Evolutionary conservation across 2,797 vertebrate species (phyloP).

Genomic region (Onychomys torridus): DNA sequence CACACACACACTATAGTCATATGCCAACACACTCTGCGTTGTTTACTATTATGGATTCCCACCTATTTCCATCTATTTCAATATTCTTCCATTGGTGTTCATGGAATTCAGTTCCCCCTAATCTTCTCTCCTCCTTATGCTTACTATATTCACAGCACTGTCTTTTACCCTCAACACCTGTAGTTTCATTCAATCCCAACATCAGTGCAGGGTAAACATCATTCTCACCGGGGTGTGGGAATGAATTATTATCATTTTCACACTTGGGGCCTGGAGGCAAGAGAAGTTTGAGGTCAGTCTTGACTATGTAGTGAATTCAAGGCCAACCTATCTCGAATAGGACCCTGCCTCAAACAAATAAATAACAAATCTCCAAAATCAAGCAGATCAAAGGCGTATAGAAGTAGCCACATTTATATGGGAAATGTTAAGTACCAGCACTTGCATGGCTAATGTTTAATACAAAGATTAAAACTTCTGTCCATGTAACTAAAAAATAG

Average conservation of each 20-base stretch:
- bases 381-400: not conserved
- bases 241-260: not conserved
- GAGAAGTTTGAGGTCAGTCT: not conserved
- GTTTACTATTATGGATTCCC: not conserved
- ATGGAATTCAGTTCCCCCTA: not conserved
- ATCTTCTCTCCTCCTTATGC: not conserved
- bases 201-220: constrained; percentile 1
- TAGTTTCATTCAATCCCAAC: not conserved
- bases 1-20: not conserved
- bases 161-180: not conserved
- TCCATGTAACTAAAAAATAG: not conserved
- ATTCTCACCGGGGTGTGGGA: not conserved
- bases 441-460: constrained; percentile 14
- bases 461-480: not conserved
- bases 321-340: not conserved
- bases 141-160: not conserved
- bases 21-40: not conserved
- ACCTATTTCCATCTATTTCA: not conserved
- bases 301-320: not conserved
- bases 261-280: not conserved
- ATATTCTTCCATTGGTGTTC: not conserved
- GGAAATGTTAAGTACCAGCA: not conserved
- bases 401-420: not conserved
- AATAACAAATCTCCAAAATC: not conserved
- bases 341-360: not conserved